Conservation (phyloP, 2,888 invertebrate species). For the Chloroclysta siterata region DNA sequence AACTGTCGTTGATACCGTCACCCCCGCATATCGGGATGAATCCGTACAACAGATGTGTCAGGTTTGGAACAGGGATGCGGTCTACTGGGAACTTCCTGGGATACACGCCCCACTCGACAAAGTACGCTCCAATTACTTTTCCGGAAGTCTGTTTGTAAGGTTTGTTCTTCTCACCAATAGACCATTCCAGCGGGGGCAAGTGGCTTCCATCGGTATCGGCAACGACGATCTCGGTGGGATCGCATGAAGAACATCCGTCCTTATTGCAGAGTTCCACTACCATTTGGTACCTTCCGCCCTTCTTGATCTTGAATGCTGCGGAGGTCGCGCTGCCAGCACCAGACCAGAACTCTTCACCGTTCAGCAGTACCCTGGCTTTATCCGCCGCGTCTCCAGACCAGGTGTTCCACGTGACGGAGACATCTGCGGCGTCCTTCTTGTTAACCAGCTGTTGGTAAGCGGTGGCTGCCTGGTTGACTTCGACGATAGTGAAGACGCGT, state of each 20-base stretch:
- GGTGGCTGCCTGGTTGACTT: slow-evolving; percentile 80
- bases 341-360: slow-evolving; percentile 72
- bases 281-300: slow-evolving; percentile 78
- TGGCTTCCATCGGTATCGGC: slow-evolving; percentile 82
- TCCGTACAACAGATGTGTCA: slow-evolving; percentile 77
- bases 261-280: slow-evolving; percentile 73
- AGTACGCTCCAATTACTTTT: slow-evolving; percentile 77
- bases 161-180: slow-evolving; percentile 74
- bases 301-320: slow-evolving; percentile 75
- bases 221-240: slow-evolving; percentile 73
- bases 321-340: slow-evolving; percentile 66
- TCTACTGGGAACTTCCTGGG: slow-evolving; percentile 79
- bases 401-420: slow-evolving; percentile 78
- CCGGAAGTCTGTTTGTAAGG: slow-evolving; percentile 79
- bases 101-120: slow-evolving; percentile 81
- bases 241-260: slow-evolving; percentile 75
- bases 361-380: slow-evolving; percentile 65
- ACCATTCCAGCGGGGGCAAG: slow-evolving; percentile 71
- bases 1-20: slow-evolving; percentile 80
- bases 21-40: slow-evolving; percentile 81
- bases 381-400: slow-evolving; percentile 78
- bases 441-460: slow-evolving; percentile 79
- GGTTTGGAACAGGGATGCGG: slow-evolving; percentile 72
- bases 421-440: slow-evolving; percentile 72
- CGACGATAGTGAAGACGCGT: slow-evolving; percentile 75